These are phyloP conservation scores for Drosophila sproati DNA, from an alignment of 1,140 invertebrate genomes.

Conservation along the genomic window DNA sequence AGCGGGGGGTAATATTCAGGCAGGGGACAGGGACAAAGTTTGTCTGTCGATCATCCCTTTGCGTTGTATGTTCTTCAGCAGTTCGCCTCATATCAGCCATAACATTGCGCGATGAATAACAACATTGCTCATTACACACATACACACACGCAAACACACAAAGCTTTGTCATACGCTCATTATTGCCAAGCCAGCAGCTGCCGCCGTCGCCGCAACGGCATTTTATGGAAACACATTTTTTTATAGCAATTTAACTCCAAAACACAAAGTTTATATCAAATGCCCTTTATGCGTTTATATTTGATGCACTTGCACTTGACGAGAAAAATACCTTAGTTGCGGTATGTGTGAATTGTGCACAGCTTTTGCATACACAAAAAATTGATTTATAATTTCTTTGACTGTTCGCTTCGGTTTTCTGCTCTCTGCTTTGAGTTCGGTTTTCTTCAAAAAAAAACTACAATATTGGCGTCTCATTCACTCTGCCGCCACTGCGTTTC, in stretches of 20 bases:
- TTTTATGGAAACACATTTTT: conserved; percentile 35
- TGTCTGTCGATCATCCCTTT: conserved; percentile 19
- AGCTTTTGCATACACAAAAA: conserved; percentile 82
- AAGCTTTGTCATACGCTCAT: conserved; percentile 44
- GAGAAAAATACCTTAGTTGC: conserved; percentile 56
- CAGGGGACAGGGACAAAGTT: not conserved
- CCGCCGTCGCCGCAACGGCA: conserved; percentile 20
- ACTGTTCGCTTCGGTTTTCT: conserved; percentile 74
- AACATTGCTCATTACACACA: conserved; percentile 31
- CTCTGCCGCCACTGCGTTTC: conserved; percentile 35
- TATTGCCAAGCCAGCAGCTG: conserved; percentile 27
- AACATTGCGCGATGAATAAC: conserved; percentile 28
- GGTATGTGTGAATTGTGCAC: conserved; percentile 55
- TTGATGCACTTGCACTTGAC: conserved; percentile 29
- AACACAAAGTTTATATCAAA: conserved; percentile 9
- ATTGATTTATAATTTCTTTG: conserved; percentile 82
- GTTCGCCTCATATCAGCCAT: conserved; percentile 1
- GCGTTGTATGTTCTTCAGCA: not conserved
- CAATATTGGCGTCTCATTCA: conserved; percentile 58
- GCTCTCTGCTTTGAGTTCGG: conserved; percentile 72
- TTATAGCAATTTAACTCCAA: conserved; percentile 8
- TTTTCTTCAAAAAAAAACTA: conserved; percentile 39
- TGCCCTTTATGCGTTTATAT: conserved; percentile 15
- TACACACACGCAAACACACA: conserved; percentile 24
- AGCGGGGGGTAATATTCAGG: conserved; percentile 4